Base-by-base conservation (phyloP, 2,797 vertebrate genomes). In the Acridotheres tristis region DNA sequence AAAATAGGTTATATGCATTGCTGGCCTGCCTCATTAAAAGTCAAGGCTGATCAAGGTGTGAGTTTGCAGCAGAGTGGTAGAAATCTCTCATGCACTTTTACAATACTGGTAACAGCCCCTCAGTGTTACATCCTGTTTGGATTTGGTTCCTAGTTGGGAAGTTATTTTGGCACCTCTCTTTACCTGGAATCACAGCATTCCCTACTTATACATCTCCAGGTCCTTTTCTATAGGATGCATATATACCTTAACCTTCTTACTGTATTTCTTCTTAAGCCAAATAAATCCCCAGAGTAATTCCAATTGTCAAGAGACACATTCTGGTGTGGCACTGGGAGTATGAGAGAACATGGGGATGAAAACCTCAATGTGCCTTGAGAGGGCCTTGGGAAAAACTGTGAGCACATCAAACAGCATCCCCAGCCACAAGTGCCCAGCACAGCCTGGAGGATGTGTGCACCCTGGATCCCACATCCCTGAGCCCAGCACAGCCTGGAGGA, bases 1-100 rank as follows among this genome's bases (percentile, higher is more conserved):
- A 36, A 73, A 75, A 38, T 10, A 57, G 34, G 26, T 59, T 61
- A 4, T 34, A 30, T 2, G 42, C 29, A n/a, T 59, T 80, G 23
- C 54, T 93, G 85, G 38, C 40, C 81, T 66, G 57, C 57, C 81
- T 83, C 67, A 51, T 61, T 88, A 73, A 51, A 80, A 85, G 77
- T 36, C 58, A 58, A 75, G 57, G 36, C 30, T 76, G 69, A 53
- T 85, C 66, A 66, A 76, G 21, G 42, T 57, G 38, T 40, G 50
- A 63, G 30, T 67, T 91, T 94, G 67, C 57, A 95, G 73, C 34
- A 55, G 67, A 20, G 55, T 43, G 55, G 48, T 36, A 22, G 55
- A 45, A 91, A 86, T 59, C 18, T 57, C 69, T 25, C 0, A 1
- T 20, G 45, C 4, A 3, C 73, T 78, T 85, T 66, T 83, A n/a